Percentiles rank a stretch among this genome's conserved stretches.
phyloP scores from a whole-genome alignment of 2,113 vertebrate species.

The Xenopus borealis region DNA sequence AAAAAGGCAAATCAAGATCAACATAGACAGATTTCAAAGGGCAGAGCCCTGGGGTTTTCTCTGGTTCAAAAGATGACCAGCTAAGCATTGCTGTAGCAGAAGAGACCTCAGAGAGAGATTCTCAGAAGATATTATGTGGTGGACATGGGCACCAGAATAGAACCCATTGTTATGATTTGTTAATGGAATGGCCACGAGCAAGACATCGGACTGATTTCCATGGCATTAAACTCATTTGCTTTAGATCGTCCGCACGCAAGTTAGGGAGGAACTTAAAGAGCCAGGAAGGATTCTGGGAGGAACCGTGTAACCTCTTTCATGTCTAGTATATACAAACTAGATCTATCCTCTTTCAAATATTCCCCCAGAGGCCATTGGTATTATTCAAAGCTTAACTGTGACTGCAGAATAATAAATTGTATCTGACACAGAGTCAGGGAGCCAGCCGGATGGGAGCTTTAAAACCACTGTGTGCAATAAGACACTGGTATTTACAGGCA shows the following conservation, averaged over 20 bases:
- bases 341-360: constrained; percentile 57
- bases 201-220: constrained; percentile 54
- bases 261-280: constrained; percentile 52
- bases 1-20: not conserved
- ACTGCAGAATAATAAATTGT: constrained; percentile 49
- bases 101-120: not conserved
- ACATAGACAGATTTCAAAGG: not conserved
- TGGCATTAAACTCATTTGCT: constrained; percentile 55
- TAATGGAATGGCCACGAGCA: constrained; percentile 52
- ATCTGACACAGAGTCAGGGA: constrained; percentile 55
- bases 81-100: not conserved
- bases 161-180: constrained; percentile 53
- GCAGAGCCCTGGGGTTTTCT: not conserved
- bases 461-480: constrained; percentile 51
- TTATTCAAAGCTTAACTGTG: constrained; percentile 60
- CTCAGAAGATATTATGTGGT: constrained; percentile 45
- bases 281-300: constrained; percentile 54
- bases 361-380: constrained; percentile 59
- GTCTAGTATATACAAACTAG: constrained; percentile 58
- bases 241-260: constrained; percentile 53
- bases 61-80: not conserved
- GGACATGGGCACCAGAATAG: constrained; percentile 49
- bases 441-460: constrained; percentile 53
- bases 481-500: constrained; percentile 53
- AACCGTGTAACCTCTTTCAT: constrained; percentile 55